These are phyloP conservation scores for Tachysurus vachellii DNA, from an alignment of 2,113 vertebrate genomes.

Conservation along the genomic window DNA sequence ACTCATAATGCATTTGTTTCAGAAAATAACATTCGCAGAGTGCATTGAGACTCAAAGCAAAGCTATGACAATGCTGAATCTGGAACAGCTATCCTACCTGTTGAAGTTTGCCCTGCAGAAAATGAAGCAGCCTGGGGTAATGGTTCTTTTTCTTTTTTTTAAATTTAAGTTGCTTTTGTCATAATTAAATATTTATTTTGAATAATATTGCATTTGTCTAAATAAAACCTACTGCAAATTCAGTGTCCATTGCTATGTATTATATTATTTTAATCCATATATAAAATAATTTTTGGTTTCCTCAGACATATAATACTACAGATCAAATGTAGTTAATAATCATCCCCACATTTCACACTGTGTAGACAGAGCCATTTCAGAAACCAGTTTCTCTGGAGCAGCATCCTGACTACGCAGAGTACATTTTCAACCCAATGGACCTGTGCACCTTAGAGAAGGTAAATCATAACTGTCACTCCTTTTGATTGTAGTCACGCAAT, in stretches of 20 bases:
- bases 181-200: not conserved
- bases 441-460: conserved; percentile 98
- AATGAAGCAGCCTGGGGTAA: conserved; percentile 99
- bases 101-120: conserved; percentile 99
- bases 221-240: not conserved
- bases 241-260: not conserved
- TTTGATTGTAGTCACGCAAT: not conserved
- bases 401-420: conserved; percentile 97
- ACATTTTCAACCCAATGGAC: conserved; percentile 99
- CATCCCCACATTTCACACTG: not conserved
- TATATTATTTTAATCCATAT: not conserved
- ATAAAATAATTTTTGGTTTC: not conserved
- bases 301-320: too few species aligned
- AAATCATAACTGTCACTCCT: not conserved
- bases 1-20: conserved; percentile 56
- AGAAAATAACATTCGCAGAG: conserved; percentile 99
- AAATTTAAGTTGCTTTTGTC: not conserved
- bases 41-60: conserved; percentile 99
- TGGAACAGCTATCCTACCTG: conserved; percentile 95
- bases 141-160: not conserved
- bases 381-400: conserved; percentile 96
- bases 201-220: not conserved
- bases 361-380: conserved; percentile 96
- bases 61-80: conserved; percentile 98
- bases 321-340: not conserved